Percentiles rank a stretch among this genome's conserved stretches.
These are phyloP conservation scores for Lycia hirtaria DNA, from an alignment of 2,888 invertebrate genomes.

Conservation along the genomic window DNA sequence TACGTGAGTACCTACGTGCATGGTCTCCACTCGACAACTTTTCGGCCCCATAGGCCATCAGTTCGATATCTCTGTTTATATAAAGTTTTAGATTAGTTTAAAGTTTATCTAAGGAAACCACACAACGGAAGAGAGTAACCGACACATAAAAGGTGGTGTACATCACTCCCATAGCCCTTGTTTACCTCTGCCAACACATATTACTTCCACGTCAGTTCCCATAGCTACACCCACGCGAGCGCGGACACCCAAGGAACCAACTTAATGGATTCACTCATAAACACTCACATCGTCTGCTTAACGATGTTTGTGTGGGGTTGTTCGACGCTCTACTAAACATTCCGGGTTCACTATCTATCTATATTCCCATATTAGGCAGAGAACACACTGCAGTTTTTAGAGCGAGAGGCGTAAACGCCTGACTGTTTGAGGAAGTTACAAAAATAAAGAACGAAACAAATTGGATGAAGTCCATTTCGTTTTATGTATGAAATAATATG, in stretches of 20 bases:
- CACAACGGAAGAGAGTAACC: background rate
- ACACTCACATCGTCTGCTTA: constrained; percentile 46
- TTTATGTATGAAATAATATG: no score
- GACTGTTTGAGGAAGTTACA: no score
- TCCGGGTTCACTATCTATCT: constrained; percentile 1
- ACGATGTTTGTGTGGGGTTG: constrained; percentile 53
- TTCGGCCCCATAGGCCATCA: no score
- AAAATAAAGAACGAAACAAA: no score
- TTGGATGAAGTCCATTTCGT: no score
- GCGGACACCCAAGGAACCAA: constrained; percentile 26
- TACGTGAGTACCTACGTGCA: no score
- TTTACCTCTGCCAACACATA: constrained; percentile 18
- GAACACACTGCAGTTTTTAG: no score
- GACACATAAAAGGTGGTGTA: constrained; percentile 2
- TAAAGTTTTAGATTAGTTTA: no score
- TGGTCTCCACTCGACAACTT: no score
- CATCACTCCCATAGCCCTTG: constrained; percentile 9
- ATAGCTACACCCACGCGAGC: constrained; percentile 17
- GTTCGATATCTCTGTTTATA: no score
- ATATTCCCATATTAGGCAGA: background rate
- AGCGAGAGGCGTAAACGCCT: no score
- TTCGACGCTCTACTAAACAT: constrained; percentile 24
- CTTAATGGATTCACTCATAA: constrained; percentile 48
- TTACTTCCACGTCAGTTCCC: constrained; percentile 25
- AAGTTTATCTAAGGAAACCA: background rate